Evolutionary conservation across 2,113 vertebrate genomes (phyloP), one percentile per base, ranked within the genome.

Genomic region (Anas platyrhynchos): DNA sequence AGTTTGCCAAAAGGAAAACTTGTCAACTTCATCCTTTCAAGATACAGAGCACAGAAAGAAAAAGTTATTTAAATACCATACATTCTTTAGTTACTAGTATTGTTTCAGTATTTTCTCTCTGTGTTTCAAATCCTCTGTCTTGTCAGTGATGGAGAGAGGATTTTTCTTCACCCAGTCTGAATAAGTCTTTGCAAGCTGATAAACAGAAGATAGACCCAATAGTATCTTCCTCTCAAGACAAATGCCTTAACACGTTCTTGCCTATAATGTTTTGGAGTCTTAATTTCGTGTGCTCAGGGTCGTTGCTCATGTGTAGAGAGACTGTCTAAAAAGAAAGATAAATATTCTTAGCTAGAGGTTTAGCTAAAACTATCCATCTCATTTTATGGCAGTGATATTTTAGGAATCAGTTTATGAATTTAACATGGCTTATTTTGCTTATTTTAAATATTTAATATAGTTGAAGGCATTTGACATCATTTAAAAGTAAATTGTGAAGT

Each of bases 1-100:
- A 18, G 44, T 72, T 91, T 83, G 62, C 54, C 74, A 87, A 75
- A 75, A 86, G 34, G 43, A 86, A 83, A 88, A 12, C 46, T 72
- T 85, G 82, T 93, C 80, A 91, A 85, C 68, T 78, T 78, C 32
- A 93, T 5, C 44, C 29, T 89, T 96, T 89, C 54, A 79, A 86
- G 75, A 86, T 88, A 72, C 2, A 88, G 44, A 79, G 22, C 44
- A 88, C 38, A 82, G 50, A 86, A 67, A 50, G 8, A 25, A 88
- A 58, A 74, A 89, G 12, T 43, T 83, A 73, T 91, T 92, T 94
- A 65, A 88, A 46, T 81, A 29, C 34, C 71, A 4, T 36, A 12
- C 29, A 50, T 62, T 67, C 54, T 79, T 79, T 54, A 43, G 26
- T 76, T 82, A 41, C 56, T 86, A 48, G 44, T 63, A 66, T 34